Evolutionary conservation across 2,797 vertebrate species (phyloP).

Genomic region (Trichosurus vulpecula): DNA sequence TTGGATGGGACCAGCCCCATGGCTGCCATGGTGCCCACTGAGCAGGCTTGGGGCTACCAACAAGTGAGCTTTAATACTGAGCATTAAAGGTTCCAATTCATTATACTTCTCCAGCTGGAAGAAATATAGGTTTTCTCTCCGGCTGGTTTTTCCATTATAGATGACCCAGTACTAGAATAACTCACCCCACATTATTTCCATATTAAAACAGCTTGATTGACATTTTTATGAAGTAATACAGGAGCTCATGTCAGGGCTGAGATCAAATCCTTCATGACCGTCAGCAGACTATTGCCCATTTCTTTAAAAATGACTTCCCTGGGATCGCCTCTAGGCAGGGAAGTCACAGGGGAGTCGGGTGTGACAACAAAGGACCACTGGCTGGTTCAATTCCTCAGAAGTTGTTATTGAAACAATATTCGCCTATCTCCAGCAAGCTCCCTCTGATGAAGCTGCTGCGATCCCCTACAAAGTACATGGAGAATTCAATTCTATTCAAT

Average conservation of each 20-base stretch:
- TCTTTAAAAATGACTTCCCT: background rate
- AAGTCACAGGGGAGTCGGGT: fast-evolving
- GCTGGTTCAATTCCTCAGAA: background rate
- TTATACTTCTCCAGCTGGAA: slow-evolving; percentile 36
- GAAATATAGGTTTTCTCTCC: slow-evolving; percentile 45
- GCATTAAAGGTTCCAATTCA: slow-evolving; percentile 51
- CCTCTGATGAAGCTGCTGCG: fast-evolving
- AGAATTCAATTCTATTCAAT: background rate
- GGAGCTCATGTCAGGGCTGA: background rate
- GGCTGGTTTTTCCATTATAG: slow-evolving; percentile 55
- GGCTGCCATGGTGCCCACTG: fast-evolving
- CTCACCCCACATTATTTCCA: slow-evolving; percentile 42
- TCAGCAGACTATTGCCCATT: fast-evolving
- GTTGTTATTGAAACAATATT: fast-evolving
- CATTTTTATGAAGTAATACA: slow-evolving; percentile 50
- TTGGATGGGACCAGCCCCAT: fast-evolving
- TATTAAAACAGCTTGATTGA: background rate
- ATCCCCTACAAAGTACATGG: background rate
- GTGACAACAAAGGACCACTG: fast-evolving
- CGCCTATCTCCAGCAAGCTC: background rate
- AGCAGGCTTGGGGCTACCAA: background rate
- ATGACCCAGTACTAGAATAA: slow-evolving; percentile 6
- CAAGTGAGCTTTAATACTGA: background rate
- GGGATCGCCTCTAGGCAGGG: fast-evolving
- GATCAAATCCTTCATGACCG: background rate